Conservation (phyloP, 2,797 vertebrate genomes). For the Craterocephalus amniculus region DNA sequence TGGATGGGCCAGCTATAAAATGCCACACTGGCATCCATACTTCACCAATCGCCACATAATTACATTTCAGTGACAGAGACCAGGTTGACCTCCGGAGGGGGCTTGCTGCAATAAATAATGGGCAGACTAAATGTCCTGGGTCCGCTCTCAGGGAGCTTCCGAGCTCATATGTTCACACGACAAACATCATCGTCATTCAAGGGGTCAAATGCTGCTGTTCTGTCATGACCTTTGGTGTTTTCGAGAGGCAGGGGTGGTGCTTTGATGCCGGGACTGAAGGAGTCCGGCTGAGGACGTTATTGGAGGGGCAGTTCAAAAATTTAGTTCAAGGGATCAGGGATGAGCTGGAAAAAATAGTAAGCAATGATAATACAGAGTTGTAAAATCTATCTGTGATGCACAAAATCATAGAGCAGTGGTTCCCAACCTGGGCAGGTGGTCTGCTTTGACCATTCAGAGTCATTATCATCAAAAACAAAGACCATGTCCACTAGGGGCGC, state of each 20-base stretch:
- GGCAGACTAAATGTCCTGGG: constrained; percentile 14
- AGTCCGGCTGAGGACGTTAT: no score
- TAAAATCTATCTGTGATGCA: no score
- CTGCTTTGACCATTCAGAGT: no score
- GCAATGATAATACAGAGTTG: no score
- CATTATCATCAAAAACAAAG: no score
- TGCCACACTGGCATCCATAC: constrained; percentile 46
- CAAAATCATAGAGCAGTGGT: no score
- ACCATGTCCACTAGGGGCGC: no score
- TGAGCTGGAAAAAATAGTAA: no score
- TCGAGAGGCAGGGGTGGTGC: neutral
- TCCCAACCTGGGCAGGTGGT: no score
- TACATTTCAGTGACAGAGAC: constrained; percentile 73
- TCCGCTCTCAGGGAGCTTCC: constrained; percentile 2
- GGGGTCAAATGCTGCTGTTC: constrained; percentile 1
- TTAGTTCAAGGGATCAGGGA: no score
- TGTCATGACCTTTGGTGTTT: neutral
- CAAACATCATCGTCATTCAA: neutral
- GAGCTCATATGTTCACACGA: neutral
- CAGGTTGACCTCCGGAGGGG: constrained; percentile 68
- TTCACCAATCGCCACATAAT: constrained; percentile 75
- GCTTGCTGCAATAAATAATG: constrained; percentile 58
- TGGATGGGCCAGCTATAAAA: constrained; percentile 64
- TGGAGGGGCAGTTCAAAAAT: no score
- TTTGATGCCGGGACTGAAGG: neutral